Evolutionary conservation across 2,888 invertebrate genomes (phyloP).

Genomic region (Aquatica leii): DNA sequence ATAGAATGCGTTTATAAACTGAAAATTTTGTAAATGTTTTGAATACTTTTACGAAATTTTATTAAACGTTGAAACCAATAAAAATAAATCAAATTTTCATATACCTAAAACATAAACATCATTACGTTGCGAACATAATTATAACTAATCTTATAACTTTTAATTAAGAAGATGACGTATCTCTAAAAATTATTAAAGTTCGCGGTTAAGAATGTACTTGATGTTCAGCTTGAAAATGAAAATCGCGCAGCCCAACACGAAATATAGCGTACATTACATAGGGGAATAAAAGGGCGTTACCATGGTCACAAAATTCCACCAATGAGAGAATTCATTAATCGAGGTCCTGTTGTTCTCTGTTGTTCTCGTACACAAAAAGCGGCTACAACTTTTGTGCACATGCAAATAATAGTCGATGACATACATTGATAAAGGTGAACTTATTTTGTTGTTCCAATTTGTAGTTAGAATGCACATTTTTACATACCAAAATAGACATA

Average conservation of each 20-base stretch:
- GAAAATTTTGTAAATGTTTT: too few relatives aligned
- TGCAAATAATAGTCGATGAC: not conserved
- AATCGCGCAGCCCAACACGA: slow-evolving; percentile 24
- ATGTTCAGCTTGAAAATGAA: slow-evolving; percentile 1
- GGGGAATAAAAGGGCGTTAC: slow-evolving; percentile 58
- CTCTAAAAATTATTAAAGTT: slow-evolving; percentile 6
- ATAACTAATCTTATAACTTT: slow-evolving; percentile 7
- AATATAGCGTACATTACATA: slow-evolving; percentile 49
- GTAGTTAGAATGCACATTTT: too few relatives aligned
- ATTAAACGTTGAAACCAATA: too few relatives aligned
- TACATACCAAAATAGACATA: too few relatives aligned
- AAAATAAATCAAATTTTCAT: too few relatives aligned
- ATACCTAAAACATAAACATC: too few relatives aligned
- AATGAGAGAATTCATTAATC: slow-evolving; percentile 59
- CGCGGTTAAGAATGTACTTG: not conserved
- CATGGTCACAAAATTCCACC: slow-evolving; percentile 59
- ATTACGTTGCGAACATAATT: not conserved
- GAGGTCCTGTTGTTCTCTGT: slow-evolving; percentile 39
- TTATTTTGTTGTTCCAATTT: slow-evolving; percentile 3
- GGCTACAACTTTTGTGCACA: not conserved
- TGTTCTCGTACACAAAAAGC: not conserved
- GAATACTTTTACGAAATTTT: too few relatives aligned
- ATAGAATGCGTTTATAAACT: too few relatives aligned
- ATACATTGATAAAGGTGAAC: slow-evolving; percentile 1
- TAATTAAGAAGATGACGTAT: slow-evolving; percentile 10